Percentiles rank a stretch among this genome's conserved stretches.
phyloP scores from a whole-genome alignment of 2,113 vertebrate species.

The Stegastes partitus region DNA sequence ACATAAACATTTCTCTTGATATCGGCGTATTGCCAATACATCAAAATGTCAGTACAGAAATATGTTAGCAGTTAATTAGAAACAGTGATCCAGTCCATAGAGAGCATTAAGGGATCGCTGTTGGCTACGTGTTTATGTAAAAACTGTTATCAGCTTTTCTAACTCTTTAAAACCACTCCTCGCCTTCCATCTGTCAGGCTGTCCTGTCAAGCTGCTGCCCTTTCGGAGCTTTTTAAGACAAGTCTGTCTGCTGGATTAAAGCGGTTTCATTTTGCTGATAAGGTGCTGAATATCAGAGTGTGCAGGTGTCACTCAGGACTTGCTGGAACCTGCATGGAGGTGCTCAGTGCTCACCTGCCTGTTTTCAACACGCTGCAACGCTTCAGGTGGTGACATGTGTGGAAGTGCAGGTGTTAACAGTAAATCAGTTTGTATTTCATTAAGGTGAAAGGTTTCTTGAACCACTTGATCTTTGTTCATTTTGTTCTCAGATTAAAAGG shows the following conservation, averaged over 20 bases:
- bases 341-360: slow-evolving; percentile 5
- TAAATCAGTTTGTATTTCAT: background rate
- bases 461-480: no score
- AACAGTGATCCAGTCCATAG: no score
- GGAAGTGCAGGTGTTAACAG: slow-evolving; percentile 32
- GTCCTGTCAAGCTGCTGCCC: no score
- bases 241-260: background rate
- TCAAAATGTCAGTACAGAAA: no score
- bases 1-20: no score
- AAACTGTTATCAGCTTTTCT: background rate
- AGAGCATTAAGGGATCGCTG: no score
- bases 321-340: slow-evolving; percentile 18
- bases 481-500: no score
- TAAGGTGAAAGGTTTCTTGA: background rate
- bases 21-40: no score
- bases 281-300: background rate
- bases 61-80: no score
- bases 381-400: slow-evolving; percentile 4
- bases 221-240: no score
- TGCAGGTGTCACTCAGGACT: slow-evolving; percentile 11
- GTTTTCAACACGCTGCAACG: background rate
- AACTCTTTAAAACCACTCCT: no score
- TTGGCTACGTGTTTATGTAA: background rate
- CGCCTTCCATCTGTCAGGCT: no score
- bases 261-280: background rate